Evolutionary conservation across 2,797 vertebrate genomes (phyloP), one percentile per base, ranked within the genome.

Genomic region (Potorous gilbertii): DNA sequence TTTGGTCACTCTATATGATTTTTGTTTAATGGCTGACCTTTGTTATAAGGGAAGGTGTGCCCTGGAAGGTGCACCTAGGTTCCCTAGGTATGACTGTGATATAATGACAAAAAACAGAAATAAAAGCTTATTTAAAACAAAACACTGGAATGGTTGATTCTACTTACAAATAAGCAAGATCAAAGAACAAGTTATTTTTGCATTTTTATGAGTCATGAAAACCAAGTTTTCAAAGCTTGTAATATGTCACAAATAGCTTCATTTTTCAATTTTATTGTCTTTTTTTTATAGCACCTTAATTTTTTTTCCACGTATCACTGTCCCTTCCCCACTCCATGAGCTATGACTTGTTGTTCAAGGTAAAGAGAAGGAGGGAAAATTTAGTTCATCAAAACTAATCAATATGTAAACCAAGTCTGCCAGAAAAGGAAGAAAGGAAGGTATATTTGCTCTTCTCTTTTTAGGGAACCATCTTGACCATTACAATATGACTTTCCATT

Each of bases 121-220:
- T 50, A 87, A 50, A 87, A 40, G 3, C 46, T 21, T 50, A 34
- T 12, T 50, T 50, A 46, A 46, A 50, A 87, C 74, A 87, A 87
- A 50, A 50, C 9, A 11, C 8, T 50, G 46, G 24, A 50, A 50
- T 81, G 66, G 18, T 81, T 46, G 50, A 24, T 59, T 92, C 93
- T 50, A 66, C 34, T 90, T 56, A 92, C 91, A 54, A 54, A 54
- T 0, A 10, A n/a, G 16, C 46, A 3, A n/a, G 40, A 93, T 90
- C 92, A 81, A 74, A 6, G n/a, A 97, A 92, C 91, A 92, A 81
- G 54, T 94, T 54, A 56, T 56, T 92, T 55, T 91, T 92, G 57
- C 94, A 91, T 95, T 92, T 31, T 90, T 46, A 81, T 10, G 11
- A 91, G 27, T 50, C 55, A n/a, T 29, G 31, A 4, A 29, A 34